These are phyloP conservation scores for Cyrtodaria siliqua DNA, from an alignment of 2,888 invertebrate genomes.

Conservation along the genomic window DNA sequence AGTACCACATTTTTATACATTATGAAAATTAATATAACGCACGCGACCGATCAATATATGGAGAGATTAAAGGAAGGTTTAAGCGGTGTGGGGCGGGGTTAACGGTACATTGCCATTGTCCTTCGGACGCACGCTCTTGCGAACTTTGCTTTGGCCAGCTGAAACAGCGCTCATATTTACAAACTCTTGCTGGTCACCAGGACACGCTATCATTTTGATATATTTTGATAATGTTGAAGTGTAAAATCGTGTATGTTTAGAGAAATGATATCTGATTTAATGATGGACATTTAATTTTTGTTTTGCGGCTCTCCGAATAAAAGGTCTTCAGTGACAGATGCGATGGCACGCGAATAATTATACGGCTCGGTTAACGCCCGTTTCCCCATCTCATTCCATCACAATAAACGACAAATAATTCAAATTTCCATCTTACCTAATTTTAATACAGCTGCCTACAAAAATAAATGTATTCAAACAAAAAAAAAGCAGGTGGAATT, in stretches of 20 bases:
- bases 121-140: conserved; percentile 29
- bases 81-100: conserved; percentile 10
- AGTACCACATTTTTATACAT: too few species aligned
- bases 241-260: conserved; percentile 28
- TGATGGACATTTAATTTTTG: not conserved
- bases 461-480: not conserved
- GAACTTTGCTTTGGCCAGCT: conserved; percentile 40
- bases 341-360: conserved; percentile 64
- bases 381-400: conserved; percentile 12
- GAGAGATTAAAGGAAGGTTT: conserved; percentile 18
- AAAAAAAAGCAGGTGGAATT: conserved; percentile 57
- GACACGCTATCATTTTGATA: conserved; percentile 14
- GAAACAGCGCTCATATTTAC: conserved; percentile 13
- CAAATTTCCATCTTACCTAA: conserved; percentile 31
- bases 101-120: conserved; percentile 12
- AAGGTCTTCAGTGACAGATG: conserved; percentile 51
- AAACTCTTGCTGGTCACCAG: conserved; percentile 3
- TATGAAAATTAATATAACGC: conserved; percentile 36
- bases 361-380: conserved; percentile 20
- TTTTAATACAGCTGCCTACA: conserved; percentile 64
- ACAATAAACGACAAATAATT: conserved; percentile 7
- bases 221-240: conserved; percentile 19
- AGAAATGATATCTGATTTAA: conserved; percentile 2
- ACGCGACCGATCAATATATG: conserved; percentile 45
- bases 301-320: not conserved